Evolutionary conservation across 2,797 vertebrate genomes (phyloP).

Genomic region (Diglossa cyanea): DNA sequence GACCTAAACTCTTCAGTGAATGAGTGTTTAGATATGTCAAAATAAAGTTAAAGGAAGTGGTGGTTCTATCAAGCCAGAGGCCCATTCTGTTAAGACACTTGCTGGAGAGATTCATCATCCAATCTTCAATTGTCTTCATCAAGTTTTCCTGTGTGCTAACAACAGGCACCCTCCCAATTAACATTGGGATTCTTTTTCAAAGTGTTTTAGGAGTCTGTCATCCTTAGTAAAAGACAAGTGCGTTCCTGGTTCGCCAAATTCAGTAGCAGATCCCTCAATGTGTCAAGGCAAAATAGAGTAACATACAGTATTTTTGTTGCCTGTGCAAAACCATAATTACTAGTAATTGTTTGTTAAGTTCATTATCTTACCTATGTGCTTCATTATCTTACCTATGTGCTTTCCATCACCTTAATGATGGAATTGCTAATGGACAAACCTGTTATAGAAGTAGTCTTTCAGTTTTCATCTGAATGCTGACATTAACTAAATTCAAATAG

Average conservation of each 20-base stretch:
- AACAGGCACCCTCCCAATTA: neutral
- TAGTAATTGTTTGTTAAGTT: neutral
- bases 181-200: neutral
- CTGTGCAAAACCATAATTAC: neutral
- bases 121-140: neutral
- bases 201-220: neutral
- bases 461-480: neutral
- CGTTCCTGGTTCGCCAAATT: neutral
- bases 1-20: neutral
- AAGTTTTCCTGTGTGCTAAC: neutral
- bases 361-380: neutral
- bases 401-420: neutral
- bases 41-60: neutral
- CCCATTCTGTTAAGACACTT: neutral
- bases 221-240: neutral
- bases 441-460: neutral
- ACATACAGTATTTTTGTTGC: neutral
- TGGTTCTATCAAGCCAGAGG: neutral
- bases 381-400: neutral
- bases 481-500: neutral
- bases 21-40: neutral
- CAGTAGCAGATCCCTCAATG: neutral
- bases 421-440: neutral
- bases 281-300: neutral
- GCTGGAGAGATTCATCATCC: neutral